Percentiles rank a stretch among this genome's conserved stretches.
phyloP scores from a whole-genome alignment of 2,113 vertebrate genomes.

The Dasyurus viverrinus region DNA sequence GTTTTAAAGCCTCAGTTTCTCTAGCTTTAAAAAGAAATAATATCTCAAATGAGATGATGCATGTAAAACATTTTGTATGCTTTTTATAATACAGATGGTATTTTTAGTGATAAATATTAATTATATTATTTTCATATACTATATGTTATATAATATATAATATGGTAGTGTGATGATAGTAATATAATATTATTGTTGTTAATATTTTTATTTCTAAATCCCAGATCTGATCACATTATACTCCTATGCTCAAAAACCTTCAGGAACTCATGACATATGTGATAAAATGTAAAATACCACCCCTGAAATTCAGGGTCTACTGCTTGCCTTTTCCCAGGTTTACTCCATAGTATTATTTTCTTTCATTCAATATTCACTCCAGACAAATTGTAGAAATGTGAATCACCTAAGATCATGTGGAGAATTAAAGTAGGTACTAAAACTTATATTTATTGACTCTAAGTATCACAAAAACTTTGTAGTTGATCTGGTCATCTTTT shows the following conservation, averaged over 20 bases:
- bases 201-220: neutral
- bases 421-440: neutral
- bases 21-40: neutral
- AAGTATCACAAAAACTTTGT: neutral
- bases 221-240: neutral
- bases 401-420: neutral
- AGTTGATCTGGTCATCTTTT: neutral
- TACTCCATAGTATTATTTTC: neutral
- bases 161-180: no score
- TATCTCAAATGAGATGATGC: neutral
- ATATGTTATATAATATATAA: neutral
- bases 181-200: neutral
- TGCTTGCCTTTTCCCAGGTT: neutral
- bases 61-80: neutral
- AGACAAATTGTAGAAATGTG: neutral
- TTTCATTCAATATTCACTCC: neutral
- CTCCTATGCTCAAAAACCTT: neutral
- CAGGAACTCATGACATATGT: neutral
- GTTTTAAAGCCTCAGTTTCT: neutral
- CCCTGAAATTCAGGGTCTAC: neutral
- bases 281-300: neutral
- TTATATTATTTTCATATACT: no score
- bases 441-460: neutral
- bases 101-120: neutral
- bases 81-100: neutral